Conservation (phyloP, 2,888 invertebrate genomes). For the Galeopsomyia nigrocyanea region DNA sequence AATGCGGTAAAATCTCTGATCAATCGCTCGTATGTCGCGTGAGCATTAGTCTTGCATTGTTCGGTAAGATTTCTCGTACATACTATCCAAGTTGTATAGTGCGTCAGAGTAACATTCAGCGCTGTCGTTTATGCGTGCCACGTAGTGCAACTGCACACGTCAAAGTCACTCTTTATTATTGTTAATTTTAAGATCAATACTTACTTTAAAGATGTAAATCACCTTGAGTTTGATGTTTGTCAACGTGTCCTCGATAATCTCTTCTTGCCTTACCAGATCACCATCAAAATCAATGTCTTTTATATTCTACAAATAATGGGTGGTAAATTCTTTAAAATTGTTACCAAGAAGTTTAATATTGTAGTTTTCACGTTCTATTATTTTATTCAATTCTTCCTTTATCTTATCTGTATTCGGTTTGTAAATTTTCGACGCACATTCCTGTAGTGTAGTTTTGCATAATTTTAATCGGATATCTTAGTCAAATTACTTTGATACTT, state of each 20-base stretch:
- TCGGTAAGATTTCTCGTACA: not conserved
- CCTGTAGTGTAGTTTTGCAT: no score
- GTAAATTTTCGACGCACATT: no score
- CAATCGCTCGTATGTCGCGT: not conserved
- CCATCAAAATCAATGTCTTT: constrained; percentile 1
- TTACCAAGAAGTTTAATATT: not conserved
- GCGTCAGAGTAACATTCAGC: constrained; percentile 5
- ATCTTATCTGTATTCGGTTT: not conserved
- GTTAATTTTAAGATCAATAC: no score
- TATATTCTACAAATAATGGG: not conserved
- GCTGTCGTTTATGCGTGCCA: no score
- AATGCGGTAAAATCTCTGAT: no score
- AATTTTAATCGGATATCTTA: no score
- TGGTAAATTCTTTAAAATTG: not conserved
- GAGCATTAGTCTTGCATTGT: not conserved
- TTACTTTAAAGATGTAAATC: no score
- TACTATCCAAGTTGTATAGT: not conserved
- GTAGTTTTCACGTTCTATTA: not conserved
- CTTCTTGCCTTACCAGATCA: not conserved
- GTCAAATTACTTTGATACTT: no score
- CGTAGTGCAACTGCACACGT: no score
- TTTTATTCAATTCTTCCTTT: not conserved
- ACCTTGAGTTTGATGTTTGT: no score
- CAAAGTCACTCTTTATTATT: no score
- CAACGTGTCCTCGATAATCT: not conserved